Evolutionary conservation across 2,797 vertebrate species (phyloP), one percentile per base, ranked within the genome.

Genomic region (Rhyacichthys aspro): DNA sequence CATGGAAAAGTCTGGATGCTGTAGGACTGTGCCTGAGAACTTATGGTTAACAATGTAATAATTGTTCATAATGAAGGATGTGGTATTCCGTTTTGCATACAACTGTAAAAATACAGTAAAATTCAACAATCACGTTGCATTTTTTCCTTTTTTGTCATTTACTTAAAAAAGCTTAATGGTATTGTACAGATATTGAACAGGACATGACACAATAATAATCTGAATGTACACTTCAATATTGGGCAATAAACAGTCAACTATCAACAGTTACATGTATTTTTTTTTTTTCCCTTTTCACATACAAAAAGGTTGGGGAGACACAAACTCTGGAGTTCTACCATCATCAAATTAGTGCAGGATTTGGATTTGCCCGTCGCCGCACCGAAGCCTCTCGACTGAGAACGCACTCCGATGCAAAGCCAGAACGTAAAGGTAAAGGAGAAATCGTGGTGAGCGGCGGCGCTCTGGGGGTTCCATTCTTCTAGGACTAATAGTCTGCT

Each of bases 51-150:
- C 76, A 84, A 73, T 83, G 84, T 81, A 76, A 76, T 72, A 79
- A 83, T 71, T 69, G 85, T 87, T 88, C 77, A 74, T 88, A 76
- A 64, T 76, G 68, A 79, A 87, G 81, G 74, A 83, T 84, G 67
- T 84, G 79, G 78, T 85, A 82, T 84, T 90, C 68, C 83, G 86
- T 88, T 90, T 90, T 93, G 92, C 91, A 93, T 93, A 93, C 90
- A 86, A 92, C 90, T 93, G 92, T 93, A 93, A 92, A 93, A 89
- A 91, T 93, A 93, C 92, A 92, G 90, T 90, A 91, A 90, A 86
- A 90, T 90, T 91, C 80, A 90, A 90, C 89, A 90, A 90, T 89
- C 86, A 91, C 87, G 60, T 90, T 85, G 86, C 86, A 87, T 87
- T 84, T 88, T 88, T 82, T 70, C 41, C 57, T 70, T 87, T 86